Evolutionary conservation across 2,888 invertebrate species (phyloP).

Genomic region (Oxyteleia sp.): DNA sequence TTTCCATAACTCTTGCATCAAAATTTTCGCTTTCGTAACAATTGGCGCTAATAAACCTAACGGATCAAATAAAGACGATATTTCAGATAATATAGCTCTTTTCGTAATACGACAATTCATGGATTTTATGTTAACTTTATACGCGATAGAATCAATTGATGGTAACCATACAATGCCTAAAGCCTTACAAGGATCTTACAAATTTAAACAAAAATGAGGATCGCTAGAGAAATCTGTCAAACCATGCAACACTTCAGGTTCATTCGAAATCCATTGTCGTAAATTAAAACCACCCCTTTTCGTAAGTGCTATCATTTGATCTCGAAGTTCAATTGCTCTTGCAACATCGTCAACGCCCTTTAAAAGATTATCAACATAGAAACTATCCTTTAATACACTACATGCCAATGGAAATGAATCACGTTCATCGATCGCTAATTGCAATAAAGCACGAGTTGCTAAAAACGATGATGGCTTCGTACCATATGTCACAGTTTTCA

Average conservation of each 20-base stretch:
- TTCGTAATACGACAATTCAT: not conserved
- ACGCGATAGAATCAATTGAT: not conserved
- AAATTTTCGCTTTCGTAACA: conserved; percentile 55
- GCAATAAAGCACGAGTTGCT: not conserved
- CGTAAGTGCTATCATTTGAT: not conserved
- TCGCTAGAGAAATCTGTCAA: not conserved
- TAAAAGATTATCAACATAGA: conserved; percentile 11
- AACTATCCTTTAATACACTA: not conserved
- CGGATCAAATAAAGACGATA: conserved; percentile 15
- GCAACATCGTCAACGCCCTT: not conserved
- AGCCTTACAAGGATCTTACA: conserved; percentile 8
- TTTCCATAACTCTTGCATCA: conserved; percentile 66
- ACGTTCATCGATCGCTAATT: not conserved
- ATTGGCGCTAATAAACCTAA: conserved; percentile 69
- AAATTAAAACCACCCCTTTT: not conserved
- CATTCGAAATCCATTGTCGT: conserved; percentile 14
- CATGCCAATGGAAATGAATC: not conserved
- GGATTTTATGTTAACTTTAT: not conserved
- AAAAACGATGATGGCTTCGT: not conserved
- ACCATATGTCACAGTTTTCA: too few relatives aligned
- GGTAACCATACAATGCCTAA: conserved; percentile 19
- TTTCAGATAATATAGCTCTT: not conserved
- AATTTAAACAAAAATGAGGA: conserved; percentile 21
- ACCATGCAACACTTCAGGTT: not conserved
- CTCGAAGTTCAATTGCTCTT: not conserved